Percentiles rank a stretch among this genome's conserved stretches.
Conservation (phyloP, 2,113 vertebrate species). For the Gulo gulo region DNA sequence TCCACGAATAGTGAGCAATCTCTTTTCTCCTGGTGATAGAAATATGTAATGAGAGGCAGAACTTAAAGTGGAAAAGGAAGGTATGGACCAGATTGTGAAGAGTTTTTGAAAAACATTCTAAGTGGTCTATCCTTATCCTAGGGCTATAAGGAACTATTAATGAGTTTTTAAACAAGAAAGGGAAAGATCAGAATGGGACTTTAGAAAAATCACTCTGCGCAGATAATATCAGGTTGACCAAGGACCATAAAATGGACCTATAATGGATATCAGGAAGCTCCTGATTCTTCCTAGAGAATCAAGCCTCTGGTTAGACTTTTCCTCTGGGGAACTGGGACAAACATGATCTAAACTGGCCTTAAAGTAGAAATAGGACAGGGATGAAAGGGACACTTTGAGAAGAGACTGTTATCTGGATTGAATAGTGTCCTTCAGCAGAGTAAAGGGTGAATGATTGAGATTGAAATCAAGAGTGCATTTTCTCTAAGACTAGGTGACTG, state of each 20-base stretch:
- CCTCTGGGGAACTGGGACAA: neutral
- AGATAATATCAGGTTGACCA: conserved; percentile 26
- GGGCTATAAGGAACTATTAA: neutral
- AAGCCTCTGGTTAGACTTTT: neutral
- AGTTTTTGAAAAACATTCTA: conserved; percentile 3
- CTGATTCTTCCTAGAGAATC: neutral
- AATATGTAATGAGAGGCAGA: neutral
- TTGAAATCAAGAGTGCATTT: conserved; percentile 3
- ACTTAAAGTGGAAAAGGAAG: neutral
- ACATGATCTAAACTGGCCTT: neutral
- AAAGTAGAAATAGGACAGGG: neutral
- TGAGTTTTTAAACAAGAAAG: conserved; percentile 22
- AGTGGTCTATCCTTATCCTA: neutral
- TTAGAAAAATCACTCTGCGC: neutral
- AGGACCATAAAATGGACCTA: neutral
- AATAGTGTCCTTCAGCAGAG: neutral
- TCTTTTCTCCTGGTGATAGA: neutral
- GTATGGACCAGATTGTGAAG: neutral
- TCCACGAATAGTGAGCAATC: neutral
- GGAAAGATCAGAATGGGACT: neutral
- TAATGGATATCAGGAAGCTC: neutral
- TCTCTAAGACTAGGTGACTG: conserved; percentile 7
- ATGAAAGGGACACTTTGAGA: neutral
- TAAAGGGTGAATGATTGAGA: neutral
- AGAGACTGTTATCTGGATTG: neutral